Percentiles rank a stretch among this genome's conserved stretches.
Conservation (phyloP, 2,888 invertebrate genomes). For the Polydrusus tereticollis region DNA sequence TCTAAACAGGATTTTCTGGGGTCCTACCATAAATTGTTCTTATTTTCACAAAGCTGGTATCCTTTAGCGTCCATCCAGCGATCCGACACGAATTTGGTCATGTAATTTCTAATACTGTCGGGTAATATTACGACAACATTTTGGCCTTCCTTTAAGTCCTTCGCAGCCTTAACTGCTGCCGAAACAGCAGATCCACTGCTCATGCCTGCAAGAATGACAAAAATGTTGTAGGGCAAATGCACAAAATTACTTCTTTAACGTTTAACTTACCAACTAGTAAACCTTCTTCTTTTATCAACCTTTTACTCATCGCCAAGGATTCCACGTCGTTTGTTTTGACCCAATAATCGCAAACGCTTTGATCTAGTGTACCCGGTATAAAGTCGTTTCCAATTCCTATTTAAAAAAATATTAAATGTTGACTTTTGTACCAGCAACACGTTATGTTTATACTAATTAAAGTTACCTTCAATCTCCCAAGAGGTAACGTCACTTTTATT, state of each 20-base stretch:
- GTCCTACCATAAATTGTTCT: constrained; percentile 61
- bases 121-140: constrained; percentile 91
- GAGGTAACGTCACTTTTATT: constrained; percentile 78
- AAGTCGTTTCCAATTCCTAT: constrained; percentile 89
- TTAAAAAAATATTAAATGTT: not conserved
- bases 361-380: constrained; percentile 88
- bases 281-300: constrained; percentile 94
- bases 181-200: constrained; percentile 89
- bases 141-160: constrained; percentile 83
- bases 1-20: not conserved
- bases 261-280: constrained; percentile 82
- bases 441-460: not conserved
- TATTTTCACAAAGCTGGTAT: constrained; percentile 64
- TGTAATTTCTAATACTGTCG: constrained; percentile 96
- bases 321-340: constrained; percentile 84
- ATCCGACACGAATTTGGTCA: constrained; percentile 96
- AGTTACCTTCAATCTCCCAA: constrained; percentile 86
- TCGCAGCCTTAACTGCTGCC: constrained; percentile 80
- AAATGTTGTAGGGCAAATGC: not conserved
- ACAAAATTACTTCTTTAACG: not conserved
- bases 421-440: not conserved
- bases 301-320: constrained; percentile 84
- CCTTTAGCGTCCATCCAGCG: constrained; percentile 92
- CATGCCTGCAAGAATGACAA: constrained; percentile 81
- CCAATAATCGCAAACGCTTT: constrained; percentile 87